Evolutionary conservation across 2,797 vertebrate species (phyloP), one percentile per base, ranked within the genome.

Genomic region (Hemitrygon akajei): DNA sequence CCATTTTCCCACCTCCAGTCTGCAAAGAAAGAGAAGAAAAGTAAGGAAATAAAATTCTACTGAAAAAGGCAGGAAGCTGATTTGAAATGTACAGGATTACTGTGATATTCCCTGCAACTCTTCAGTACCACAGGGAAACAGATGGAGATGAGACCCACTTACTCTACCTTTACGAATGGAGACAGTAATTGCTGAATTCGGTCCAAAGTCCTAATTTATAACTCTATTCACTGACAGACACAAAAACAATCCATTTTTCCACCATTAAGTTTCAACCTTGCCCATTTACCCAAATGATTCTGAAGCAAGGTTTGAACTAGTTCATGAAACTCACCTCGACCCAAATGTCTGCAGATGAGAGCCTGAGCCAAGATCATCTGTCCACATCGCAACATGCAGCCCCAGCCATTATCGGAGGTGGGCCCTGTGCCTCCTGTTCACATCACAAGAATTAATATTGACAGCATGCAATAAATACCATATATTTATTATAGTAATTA

Each of bases 351-450:
- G 95, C 97, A 98, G 94, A 98, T 95, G 95, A 99, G 96, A 60
- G 99, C 98, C 95, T 99, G 97, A 25, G 97, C 98, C 0, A 99
- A 98, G 96, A 99, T 99, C 99, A 99, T 99, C 98, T 99, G 99
- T 86, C 99, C 99, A 73, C 99, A 99, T 89, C 99, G 98, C 94
- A 99, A 95, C 99, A 99, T 99, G 94, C 98, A 99, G 84, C 98
- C 98, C 98, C 99, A 99, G 95, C 99, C 99, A 0, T 98, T 98
- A 94, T 99, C 99, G 3, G 98, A 99, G 0, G 98, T 99, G 58
- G 99, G 99, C 77, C 99, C 99, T 0, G 98, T 99, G 73, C 99
- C 99, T 94, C 99, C 99, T 99, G 96, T 1, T 34, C 76, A 81
- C 25, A 82, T 18, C 22, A 66, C 1, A 25, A 27, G 0, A 0